Conservation (phyloP, 2,888 invertebrate genomes). For the Erebia palarica region DNA sequence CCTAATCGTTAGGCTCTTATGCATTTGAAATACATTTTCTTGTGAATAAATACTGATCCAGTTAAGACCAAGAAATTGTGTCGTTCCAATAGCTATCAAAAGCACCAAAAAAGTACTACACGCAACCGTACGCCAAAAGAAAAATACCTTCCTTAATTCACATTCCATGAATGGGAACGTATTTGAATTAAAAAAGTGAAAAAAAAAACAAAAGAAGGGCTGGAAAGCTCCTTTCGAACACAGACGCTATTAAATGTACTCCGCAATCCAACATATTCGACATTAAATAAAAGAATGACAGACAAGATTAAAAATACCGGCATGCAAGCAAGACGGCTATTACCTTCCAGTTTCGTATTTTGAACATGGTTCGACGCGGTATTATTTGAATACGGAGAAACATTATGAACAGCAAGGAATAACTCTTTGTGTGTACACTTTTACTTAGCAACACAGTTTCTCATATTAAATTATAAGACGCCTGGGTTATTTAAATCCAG, state of each 20-base stretch:
- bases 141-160: constrained; percentile 17
- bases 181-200: constrained; percentile 38
- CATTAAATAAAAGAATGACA: constrained; percentile 1
- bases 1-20: too few species aligned
- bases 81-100: background rate
- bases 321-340: background rate
- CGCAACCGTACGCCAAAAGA: background rate
- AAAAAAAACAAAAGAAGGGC: constrained; percentile 1
- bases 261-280: constrained; percentile 4
- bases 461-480: background rate
- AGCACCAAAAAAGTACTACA: too few species aligned
- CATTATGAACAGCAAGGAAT: too few species aligned
- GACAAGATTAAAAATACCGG: constrained; percentile 21
- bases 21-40: too few species aligned
- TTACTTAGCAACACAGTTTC: background rate
- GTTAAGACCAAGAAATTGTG: too few species aligned
- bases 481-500: too few species aligned
- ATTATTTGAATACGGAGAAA: background rate
- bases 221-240: constrained; percentile 1
- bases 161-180: constrained; percentile 35
- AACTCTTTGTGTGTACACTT: background rate
- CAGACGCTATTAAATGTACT: constrained; percentile 1
- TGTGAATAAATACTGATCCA: too few species aligned
- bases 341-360: too few species aligned
- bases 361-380: background rate